A percentile compares a stretch with the other conserved stretches of the same genome.
phyloP scores from a whole-genome alignment of 2,888 invertebrate species.

The Alentia gelatinosa region DNA sequence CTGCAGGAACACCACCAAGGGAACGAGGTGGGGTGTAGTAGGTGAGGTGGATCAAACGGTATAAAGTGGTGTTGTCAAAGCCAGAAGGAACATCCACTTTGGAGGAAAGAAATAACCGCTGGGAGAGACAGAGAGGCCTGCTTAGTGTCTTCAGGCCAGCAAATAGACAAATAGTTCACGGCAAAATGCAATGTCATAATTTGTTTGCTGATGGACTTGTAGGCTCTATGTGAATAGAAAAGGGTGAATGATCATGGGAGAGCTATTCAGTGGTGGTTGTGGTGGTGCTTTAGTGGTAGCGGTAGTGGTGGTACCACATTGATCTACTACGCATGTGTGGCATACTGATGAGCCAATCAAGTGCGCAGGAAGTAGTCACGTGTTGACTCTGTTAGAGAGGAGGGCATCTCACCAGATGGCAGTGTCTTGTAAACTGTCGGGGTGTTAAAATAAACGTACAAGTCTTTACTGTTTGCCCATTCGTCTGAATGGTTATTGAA shows the following conservation, averaged over 20 bases:
- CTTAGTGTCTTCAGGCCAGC: too few relatives aligned
- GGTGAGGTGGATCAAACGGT: neutral
- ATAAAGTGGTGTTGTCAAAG: neutral
- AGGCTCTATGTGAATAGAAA: too few relatives aligned
- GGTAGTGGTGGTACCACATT: neutral
- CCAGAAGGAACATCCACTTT: neutral
- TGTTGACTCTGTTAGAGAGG: neutral
- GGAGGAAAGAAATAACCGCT: neutral
- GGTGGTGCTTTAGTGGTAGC: neutral
- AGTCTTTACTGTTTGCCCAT: too few relatives aligned
- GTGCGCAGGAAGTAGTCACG: neutral
- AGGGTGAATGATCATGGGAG: neutral
- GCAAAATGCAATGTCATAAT: too few relatives aligned
- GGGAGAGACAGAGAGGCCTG: too few relatives aligned
- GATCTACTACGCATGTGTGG: neutral
- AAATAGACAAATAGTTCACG: too few relatives aligned
- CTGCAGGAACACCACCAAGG: neutral
- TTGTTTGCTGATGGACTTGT: too few relatives aligned
- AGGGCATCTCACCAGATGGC: neutral
- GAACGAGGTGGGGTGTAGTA: neutral
- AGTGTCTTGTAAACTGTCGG: neutral
- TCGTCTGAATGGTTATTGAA: too few relatives aligned
- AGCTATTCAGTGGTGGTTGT: neutral
- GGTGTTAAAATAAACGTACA: too few relatives aligned
- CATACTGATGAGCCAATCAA: constrained; percentile 22